Evolutionary conservation across 2,113 vertebrate species (phyloP).

Genomic region (Arothron firmamentum): DNA sequence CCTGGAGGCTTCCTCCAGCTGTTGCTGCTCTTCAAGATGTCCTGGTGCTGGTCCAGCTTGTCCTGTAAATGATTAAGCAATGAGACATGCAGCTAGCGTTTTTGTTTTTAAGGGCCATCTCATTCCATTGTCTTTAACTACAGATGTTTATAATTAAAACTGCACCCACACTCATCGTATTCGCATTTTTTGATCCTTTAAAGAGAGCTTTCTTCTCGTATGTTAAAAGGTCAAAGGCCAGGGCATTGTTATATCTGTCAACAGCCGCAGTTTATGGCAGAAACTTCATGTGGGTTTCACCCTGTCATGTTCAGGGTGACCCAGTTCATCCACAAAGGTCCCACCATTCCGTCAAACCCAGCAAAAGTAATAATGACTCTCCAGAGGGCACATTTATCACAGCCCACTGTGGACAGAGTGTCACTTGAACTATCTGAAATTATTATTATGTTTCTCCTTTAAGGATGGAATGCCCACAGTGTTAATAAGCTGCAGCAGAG

Average conservation of each 20-base stretch:
- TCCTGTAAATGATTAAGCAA: too few species aligned
- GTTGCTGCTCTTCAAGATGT: neutral
- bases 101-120: too few species aligned
- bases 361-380: neutral
- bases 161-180: too few species aligned
- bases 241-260: slow-evolving; percentile 56
- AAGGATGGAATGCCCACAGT: neutral
- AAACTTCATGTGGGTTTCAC: slow-evolving; percentile 32
- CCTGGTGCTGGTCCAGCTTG: neutral
- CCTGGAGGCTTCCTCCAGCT: neutral
- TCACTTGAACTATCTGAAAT: too few species aligned
- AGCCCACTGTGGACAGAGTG: too few species aligned
- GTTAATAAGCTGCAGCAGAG: neutral
- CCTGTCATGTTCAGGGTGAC: slow-evolving; percentile 39
- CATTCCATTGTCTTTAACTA: too few species aligned
- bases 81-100: too few species aligned
- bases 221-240: slow-evolving; percentile 34
- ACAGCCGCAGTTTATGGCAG: slow-evolving; percentile 41
- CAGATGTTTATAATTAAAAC: neutral
- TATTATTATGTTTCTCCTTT: neutral
- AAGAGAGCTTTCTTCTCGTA: slow-evolving; percentile 1
- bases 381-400: too few species aligned
- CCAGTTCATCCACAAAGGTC: slow-evolving; percentile 26
- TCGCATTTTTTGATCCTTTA: too few species aligned
- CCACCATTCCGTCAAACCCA: neutral